Conservation (phyloP, 1,140 invertebrate species). For the Oedothorax gibbosus region DNA sequence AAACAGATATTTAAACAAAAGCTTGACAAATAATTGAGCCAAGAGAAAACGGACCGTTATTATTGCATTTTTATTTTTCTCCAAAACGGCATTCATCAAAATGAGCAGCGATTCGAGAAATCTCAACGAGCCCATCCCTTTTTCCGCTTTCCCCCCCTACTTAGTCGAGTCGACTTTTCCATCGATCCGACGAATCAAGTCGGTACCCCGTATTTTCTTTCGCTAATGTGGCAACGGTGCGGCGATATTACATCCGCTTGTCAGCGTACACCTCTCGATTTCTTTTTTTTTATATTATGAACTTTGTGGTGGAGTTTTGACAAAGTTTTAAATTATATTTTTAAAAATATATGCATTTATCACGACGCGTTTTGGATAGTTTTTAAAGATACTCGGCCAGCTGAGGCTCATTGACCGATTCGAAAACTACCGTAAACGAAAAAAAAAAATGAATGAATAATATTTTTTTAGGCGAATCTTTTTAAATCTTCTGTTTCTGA, state of each 20-base stretch:
- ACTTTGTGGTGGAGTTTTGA: too few species aligned
- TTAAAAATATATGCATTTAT: too few species aligned
- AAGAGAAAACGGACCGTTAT: constrained; percentile 11
- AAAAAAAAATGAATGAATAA: too few species aligned
- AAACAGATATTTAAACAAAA: constrained; percentile 32
- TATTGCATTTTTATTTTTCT: constrained; percentile 15
- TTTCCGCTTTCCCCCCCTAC: constrained; percentile 10
- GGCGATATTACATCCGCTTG: constrained; percentile 48
- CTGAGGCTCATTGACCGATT: too few species aligned
- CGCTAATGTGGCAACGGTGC: constrained; percentile 48
- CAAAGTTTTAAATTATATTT: too few species aligned
- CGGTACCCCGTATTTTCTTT: constrained; percentile 8
- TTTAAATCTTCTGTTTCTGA: too few species aligned
- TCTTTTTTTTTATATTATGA: constrained; percentile 2
- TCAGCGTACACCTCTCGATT: constrained; percentile 8
- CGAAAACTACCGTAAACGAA: too few species aligned
- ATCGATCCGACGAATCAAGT: constrained; percentile 42
- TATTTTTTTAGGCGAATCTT: too few species aligned
- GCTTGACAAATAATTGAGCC: not conserved
- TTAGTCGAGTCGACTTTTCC: not conserved
- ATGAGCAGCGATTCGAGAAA: constrained; percentile 32
- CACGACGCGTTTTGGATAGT: too few species aligned
- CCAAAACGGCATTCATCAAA: constrained; percentile 43
- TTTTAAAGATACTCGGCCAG: too few species aligned
- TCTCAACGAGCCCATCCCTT: constrained; percentile 33